Percentiles rank a stretch among this genome's conserved stretches.
Evolutionary conservation across 2,888 invertebrate genomes (phyloP).

Genomic region (Pegoplata infirma): DNA sequence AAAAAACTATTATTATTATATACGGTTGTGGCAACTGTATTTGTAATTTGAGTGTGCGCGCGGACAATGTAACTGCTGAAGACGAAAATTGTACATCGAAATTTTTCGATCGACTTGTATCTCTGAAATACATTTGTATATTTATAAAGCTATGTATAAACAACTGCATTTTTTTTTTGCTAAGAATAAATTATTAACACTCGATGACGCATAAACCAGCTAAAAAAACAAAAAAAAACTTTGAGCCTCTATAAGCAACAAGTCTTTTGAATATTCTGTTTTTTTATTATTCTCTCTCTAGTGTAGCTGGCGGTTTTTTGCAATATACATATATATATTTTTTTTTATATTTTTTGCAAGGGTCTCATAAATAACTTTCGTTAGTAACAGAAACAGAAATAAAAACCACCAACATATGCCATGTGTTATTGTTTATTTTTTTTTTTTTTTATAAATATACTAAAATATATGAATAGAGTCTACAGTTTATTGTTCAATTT

Average conservation of each 20-base stretch:
- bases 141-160: neutral
- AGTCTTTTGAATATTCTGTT: conserved; percentile 15
- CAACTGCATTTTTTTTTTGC: conserved; percentile 50
- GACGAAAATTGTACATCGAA: no score
- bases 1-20: no score
- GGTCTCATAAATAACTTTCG: conserved; percentile 58
- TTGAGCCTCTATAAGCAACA: conserved; percentile 32
- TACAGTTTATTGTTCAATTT: conserved; percentile 25
- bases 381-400: conserved; percentile 31
- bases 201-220: conserved; percentile 62
- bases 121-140: neutral
- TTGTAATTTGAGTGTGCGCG: no score
- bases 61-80: no score
- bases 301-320: conserved; percentile 12
- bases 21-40: no score
- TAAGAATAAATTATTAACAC: conserved; percentile 63
- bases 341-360: conserved; percentile 19
- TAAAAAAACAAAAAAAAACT: conserved; percentile 7
- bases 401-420: neutral
- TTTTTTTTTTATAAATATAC: neutral
- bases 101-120: no score
- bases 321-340: neutral
- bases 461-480: no score
- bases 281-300: no score
- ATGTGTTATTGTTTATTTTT: conserved; percentile 25